Evolutionary conservation across 2,113 vertebrate genomes (phyloP), one percentile per base, ranked within the genome.

Genomic region (Opisthocomus hoazin): DNA sequence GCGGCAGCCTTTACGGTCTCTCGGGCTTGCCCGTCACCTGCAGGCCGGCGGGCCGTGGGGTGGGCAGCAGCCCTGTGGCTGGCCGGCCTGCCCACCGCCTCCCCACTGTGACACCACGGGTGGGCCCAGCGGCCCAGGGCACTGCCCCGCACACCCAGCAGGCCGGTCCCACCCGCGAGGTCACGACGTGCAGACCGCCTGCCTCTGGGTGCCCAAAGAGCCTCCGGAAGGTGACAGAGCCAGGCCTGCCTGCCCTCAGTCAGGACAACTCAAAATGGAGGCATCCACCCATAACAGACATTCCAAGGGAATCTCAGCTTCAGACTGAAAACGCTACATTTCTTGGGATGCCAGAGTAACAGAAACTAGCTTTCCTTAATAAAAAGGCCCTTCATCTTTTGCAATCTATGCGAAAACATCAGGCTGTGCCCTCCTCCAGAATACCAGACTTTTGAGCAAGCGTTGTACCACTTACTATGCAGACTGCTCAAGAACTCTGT

Each of bases 41-140:
- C 30, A 48, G 61, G 27, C 5, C 20, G 4, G 26, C 2, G 16
- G n/a, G 71, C 18, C 12, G 24, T 3, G 15, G 81, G 79, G 24
- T 11, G 41, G 19, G 41, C 57, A 60, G 19, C 15, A 70, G 16
- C 30, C 45, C n/a, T 9, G 8, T 2, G 53, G 23, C 21, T 50
- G 32, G 1, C 26, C 9, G 22, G 45, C 37, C 5, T 5, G 39
- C 9, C 57, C n/a, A 6, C 26, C 3, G 2, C 48, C 56, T 75
- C 8, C 1, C 51, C 1, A 0, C 46, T 24, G 3, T 0, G n/a
- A 5, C 15, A 1, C 20, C 14, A 15, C 39, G 2, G 43, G 48
- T 6, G 17, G 43, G 6, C 21, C 43, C 61, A 10, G 54, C 37
- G 34, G 37, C 2, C 37, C 60, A 60, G 76, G 91, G 77, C 27